Conservation (phyloP, 2,113 vertebrate species). For the Sylvia atricapilla region DNA sequence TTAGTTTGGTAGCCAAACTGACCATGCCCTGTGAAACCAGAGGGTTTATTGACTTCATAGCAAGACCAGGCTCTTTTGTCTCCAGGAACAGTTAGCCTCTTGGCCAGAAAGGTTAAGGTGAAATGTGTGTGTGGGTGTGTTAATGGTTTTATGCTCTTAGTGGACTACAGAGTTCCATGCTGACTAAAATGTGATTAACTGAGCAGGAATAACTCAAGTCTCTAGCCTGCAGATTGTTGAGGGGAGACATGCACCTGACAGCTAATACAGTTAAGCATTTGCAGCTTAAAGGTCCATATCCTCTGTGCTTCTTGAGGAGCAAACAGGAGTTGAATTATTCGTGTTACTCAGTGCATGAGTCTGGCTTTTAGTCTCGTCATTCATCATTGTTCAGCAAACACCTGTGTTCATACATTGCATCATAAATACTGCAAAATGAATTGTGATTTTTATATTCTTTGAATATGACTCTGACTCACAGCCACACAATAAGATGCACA, state of each 20-base stretch:
- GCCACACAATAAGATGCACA: background rate
- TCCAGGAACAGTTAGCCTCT: background rate
- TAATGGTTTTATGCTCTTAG: background rate
- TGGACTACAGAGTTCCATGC: background rate
- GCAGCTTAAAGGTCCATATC: background rate
- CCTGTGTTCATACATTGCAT: background rate
- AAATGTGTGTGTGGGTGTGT: background rate
- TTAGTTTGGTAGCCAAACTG: background rate
- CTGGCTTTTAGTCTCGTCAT: background rate
- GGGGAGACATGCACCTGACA: background rate
- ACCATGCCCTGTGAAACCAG: background rate
- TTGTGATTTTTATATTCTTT: background rate
- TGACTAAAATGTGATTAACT: background rate
- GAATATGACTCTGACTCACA: background rate
- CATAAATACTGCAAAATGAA: background rate
- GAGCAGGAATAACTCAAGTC: background rate
- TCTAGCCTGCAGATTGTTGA: background rate
- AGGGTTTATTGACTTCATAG: background rate
- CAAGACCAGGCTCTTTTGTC: background rate
- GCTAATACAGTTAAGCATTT: background rate
- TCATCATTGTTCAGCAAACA: background rate
- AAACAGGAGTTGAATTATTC: background rate
- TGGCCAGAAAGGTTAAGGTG: background rate
- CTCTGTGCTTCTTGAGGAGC: background rate
- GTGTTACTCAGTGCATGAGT: background rate